Evolutionary conservation across 35 echinoderm and acorn worm genomes (phyloP).

Genomic region (Holothuria glaberrima): DNA sequence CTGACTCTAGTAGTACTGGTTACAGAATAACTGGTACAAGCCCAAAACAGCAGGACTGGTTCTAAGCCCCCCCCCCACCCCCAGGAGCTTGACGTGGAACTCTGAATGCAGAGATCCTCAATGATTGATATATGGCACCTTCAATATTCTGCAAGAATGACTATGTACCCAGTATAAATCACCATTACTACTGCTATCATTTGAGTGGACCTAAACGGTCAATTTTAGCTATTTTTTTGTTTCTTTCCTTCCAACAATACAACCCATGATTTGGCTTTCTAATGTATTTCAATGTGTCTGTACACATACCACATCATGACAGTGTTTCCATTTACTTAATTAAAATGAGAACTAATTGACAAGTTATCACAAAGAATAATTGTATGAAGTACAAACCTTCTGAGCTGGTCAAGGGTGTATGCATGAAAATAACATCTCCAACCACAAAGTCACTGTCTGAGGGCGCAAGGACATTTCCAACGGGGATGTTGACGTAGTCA

Average conservation of each 20-base stretch:
- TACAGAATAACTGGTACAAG: no score
- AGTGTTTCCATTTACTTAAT: not conserved
- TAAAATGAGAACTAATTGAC: not conserved
- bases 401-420: slow-evolving; percentile 59
- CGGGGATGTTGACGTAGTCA: slow-evolving; percentile 87
- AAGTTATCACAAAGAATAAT: no score
- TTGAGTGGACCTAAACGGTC: not conserved
- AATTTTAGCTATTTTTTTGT: not conserved
- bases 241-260: not conserved
- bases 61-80: no score
- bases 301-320: not conserved
- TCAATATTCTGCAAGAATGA: no score
- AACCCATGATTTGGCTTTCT: not conserved
- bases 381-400: slow-evolving; percentile 69
- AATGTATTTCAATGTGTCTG: not conserved
- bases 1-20: no score
- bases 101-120: no score
- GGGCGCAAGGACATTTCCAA: slow-evolving; percentile 83
- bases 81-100: no score
- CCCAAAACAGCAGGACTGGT: no score
- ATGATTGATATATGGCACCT: no score
- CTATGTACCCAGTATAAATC: no score
- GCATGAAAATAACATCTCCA: slow-evolving; percentile 76
- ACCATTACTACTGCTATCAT: no score
- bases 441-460: slow-evolving; percentile 58